These are phyloP conservation scores for Euphydryas editha DNA, from an alignment of 2,888 invertebrate genomes.

Conservation along the genomic window DNA sequence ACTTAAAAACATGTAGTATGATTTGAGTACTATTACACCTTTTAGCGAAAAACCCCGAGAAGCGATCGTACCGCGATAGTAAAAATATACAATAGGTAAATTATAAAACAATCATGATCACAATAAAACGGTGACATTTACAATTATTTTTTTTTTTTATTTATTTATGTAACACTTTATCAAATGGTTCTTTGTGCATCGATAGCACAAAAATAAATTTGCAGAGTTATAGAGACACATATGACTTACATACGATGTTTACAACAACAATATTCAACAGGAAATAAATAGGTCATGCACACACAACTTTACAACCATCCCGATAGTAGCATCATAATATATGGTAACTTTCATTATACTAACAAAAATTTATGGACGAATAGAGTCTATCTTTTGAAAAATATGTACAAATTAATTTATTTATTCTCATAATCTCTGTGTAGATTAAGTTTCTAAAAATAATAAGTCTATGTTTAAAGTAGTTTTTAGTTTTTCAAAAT, in stretches of 20 bases:
- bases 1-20: no score
- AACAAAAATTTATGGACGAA: neutral
- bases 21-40: no score
- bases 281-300: conserved; percentile 34
- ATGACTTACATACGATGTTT: neutral
- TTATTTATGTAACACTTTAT: neutral
- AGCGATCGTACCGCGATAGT: no score
- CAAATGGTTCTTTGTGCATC: neutral
- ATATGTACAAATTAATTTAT: no score
- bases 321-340: conserved; percentile 13
- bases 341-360: conserved; percentile 1
- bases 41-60: no score
- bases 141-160: no score
- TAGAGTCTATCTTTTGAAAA: no score
- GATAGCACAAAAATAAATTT: neutral
- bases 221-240: conserved; percentile 1
- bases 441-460: no score
- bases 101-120: no score
- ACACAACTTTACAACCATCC: conserved; percentile 14
- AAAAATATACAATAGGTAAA: no score
- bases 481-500: neutral
- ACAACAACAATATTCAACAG: conserved; percentile 17
- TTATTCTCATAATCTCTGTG: no score
- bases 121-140: no score
- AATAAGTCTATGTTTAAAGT: neutral